phyloP scores from a whole-genome alignment of 2,888 invertebrate genomes.

The Craniophora ligustri region DNA sequence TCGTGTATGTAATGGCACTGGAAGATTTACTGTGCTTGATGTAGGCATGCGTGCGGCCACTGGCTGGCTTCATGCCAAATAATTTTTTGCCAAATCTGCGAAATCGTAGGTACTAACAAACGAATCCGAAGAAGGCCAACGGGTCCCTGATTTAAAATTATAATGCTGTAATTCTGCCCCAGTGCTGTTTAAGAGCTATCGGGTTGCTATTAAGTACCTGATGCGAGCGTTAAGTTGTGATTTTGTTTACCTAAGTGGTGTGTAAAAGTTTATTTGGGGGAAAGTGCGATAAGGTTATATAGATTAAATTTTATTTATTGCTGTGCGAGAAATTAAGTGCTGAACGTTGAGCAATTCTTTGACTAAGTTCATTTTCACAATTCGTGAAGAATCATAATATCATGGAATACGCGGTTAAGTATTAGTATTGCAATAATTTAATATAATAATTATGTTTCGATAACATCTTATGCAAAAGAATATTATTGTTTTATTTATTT shows the following conservation, averaged over 20 bases:
- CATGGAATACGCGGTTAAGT: too few species aligned
- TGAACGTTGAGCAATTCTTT: too few species aligned
- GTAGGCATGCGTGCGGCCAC: constrained; percentile 60
- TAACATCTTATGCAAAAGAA: too few species aligned
- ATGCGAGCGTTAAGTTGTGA: too few species aligned
- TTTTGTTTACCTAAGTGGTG: constrained; percentile 1
- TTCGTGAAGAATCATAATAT: too few species aligned
- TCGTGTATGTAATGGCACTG: constrained; percentile 59
- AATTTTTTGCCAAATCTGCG: constrained; percentile 78
- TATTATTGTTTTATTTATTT: too few species aligned
- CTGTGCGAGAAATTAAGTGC: too few species aligned
- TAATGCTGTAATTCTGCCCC: constrained; percentile 51
- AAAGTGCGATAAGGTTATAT: background rate
- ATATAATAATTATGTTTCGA: too few species aligned
- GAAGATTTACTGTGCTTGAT: constrained; percentile 69
- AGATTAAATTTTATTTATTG: background rate
- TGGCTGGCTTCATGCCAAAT: constrained; percentile 56
- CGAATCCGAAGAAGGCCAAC: constrained; percentile 72
- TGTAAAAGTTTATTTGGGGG: background rate
- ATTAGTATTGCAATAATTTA: too few species aligned
- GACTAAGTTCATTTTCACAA: too few species aligned
- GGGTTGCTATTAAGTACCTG: too few species aligned
- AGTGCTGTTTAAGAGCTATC: background rate
- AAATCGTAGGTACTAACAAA: constrained; percentile 65
- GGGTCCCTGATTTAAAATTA: constrained; percentile 60